Evolutionary conservation across 64 coral and sea anemone species (phyloP), one percentile per base, ranked within the genome.

Genomic region (Anthopleura sola): DNA sequence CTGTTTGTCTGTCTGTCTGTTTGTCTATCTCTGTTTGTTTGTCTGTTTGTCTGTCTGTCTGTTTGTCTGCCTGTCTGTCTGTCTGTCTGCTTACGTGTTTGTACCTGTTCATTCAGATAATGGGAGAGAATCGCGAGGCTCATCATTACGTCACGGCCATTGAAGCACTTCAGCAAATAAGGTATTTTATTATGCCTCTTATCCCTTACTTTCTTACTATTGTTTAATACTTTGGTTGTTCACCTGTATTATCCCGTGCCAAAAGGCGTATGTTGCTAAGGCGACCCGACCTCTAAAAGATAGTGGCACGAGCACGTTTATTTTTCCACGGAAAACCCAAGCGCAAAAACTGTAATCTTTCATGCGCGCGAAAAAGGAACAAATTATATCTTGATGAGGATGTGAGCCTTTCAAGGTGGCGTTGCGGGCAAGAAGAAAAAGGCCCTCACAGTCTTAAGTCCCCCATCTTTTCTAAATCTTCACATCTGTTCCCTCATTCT

Each of bases 161-260:
- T 19, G 97, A 94, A 76, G 88, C 84, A 10, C 87, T 99, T 85
- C 97, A 92, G n/a, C 92, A 99, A 49, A 99, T 99, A 23, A 99
- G 97, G 97, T 94, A 39, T 23, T 53, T 46, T 71, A 34, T 13
- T 53, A 53, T 3, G 58, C 2, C 58, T 62, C 21, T 24, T 26
- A 62, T 44, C 40, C 40, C 9, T 44, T 44, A 62, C 12, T 17
- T n/a, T 9, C 58, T 26, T 23, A 62, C 19, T 62, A 6, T 62
- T 26, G 58, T 9, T 62, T 21, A 21, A 62, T 24, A 62, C 55
- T 58, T 58, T 21, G 55, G 3, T 14, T 62, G 24, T 53, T 53
- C 50, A 44, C 40, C 40, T 44, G 58, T 5, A 62, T 62, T 3
- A 62, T 6, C 21, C 58, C 3, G 4, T 62, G 21, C 3, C 23